Percentiles rank a stretch among this genome's conserved stretches.
phyloP scores from a whole-genome alignment of 2,888 invertebrate genomes.

The Calameuta idolon region DNA sequence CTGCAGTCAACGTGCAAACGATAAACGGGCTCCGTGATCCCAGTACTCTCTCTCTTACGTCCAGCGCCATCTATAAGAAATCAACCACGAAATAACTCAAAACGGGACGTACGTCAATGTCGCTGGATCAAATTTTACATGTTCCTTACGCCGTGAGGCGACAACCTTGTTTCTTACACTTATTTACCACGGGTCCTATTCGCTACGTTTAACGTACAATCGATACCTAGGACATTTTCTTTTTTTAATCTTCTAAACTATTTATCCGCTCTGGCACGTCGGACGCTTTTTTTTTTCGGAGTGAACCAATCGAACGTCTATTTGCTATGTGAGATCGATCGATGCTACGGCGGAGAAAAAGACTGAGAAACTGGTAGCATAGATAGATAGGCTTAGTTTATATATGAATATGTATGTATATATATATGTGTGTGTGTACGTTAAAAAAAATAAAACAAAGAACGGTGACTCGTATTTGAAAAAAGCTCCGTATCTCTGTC shows the following conservation, averaged over 20 bases:
- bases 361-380: neutral
- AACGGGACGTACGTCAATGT: neutral
- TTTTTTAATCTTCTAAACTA: neutral
- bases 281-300: neutral
- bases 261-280: neutral
- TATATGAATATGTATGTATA: neutral
- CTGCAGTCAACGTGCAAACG: neutral
- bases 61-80: neutral
- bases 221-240: neutral
- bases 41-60: neutral
- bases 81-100: neutral
- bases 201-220: neutral
- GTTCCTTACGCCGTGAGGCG: rapidly evolving
- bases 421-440: no score
- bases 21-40: neutral
- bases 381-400: neutral
- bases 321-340: neutral
- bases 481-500: neutral
- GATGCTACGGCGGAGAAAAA: neutral
- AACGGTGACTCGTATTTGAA: neutral
- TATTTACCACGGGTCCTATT: neutral
- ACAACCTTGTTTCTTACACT: neutral
- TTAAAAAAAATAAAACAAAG: neutral
- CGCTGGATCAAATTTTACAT: neutral
- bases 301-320: neutral